Percentiles rank a stretch among this genome's conserved stretches.
Conservation (phyloP, 1,140 invertebrate species). For the Matsumurasca onukii region DNA sequence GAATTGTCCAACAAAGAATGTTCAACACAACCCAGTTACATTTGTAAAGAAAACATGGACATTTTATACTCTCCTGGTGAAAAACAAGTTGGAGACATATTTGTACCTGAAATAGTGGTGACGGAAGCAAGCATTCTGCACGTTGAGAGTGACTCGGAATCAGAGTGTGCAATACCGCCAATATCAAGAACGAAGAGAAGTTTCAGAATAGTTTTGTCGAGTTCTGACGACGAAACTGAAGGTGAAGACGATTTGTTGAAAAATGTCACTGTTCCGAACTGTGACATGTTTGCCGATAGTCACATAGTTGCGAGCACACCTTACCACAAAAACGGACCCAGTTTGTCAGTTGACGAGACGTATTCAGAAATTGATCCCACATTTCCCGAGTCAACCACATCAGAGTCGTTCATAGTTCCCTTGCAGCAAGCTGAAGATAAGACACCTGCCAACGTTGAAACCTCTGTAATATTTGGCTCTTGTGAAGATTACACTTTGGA, state of each 20-base stretch:
- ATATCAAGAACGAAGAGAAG: constrained; percentile 17
- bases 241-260: background rate
- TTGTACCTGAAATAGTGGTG: constrained; percentile 39
- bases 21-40: too few species aligned
- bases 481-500: constrained; percentile 57
- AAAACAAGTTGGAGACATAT: constrained; percentile 2
- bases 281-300: background rate
- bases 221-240: constrained; percentile 5
- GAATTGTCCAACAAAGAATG: too few species aligned
- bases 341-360: background rate
- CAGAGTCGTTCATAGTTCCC: background rate
- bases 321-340: background rate
- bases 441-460: constrained; percentile 46
- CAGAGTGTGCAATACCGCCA: background rate
- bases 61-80: background rate
- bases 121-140: constrained; percentile 36
- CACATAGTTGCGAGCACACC: background rate
- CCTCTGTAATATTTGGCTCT: constrained; percentile 55
- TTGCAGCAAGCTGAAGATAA: background rate
- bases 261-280: background rate
- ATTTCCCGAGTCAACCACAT: background rate
- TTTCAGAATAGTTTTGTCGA: constrained; percentile 7
- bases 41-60: too few species aligned
- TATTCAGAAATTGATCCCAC: background rate
- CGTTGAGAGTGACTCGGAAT: constrained; percentile 26